Conservation (phyloP, 2,888 invertebrate genomes). For the Cotesia congregata region DNA sequence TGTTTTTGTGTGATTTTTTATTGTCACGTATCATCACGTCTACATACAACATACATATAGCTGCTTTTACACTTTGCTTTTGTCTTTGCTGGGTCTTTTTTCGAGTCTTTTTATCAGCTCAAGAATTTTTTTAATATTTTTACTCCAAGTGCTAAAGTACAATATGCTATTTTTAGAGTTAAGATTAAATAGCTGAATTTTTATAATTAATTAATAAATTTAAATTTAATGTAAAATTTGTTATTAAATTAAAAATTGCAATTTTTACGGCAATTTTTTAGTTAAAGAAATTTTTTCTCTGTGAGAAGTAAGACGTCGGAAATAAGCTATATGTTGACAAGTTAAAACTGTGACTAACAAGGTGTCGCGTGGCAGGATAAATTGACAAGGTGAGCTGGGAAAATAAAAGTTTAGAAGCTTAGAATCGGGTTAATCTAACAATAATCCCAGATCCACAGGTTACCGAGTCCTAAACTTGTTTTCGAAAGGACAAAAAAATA, state of each 20-base stretch:
- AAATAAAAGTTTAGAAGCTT: conserved; percentile 26
- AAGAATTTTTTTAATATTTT: background rate
- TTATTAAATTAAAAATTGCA: too few relatives aligned
- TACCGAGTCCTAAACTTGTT: conserved; percentile 44
- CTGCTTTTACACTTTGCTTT: background rate
- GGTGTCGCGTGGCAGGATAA: background rate
- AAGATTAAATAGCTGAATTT: too few relatives aligned
- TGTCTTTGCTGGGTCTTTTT: background rate
- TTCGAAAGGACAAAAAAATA: background rate
- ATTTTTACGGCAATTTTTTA: too few relatives aligned
- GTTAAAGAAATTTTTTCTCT: too few relatives aligned
- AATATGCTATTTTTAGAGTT: too few relatives aligned
- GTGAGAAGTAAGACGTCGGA: too few relatives aligned
- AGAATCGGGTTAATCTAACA: conserved; percentile 60
- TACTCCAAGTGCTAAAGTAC: too few relatives aligned
- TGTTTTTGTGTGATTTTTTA: conserved; percentile 19
- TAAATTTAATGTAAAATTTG: too few relatives aligned
- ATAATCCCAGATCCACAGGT: conserved; percentile 53
- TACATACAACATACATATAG: background rate
- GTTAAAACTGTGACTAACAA: background rate
- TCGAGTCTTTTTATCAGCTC: background rate
- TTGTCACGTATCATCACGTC: background rate
- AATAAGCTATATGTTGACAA: background rate
- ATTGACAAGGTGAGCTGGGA: background rate
- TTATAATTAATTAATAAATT: too few relatives aligned